These are phyloP conservation scores for Lepidotrigona ventralis DNA, from an alignment of 1,140 invertebrate species.

Conservation along the genomic window DNA sequence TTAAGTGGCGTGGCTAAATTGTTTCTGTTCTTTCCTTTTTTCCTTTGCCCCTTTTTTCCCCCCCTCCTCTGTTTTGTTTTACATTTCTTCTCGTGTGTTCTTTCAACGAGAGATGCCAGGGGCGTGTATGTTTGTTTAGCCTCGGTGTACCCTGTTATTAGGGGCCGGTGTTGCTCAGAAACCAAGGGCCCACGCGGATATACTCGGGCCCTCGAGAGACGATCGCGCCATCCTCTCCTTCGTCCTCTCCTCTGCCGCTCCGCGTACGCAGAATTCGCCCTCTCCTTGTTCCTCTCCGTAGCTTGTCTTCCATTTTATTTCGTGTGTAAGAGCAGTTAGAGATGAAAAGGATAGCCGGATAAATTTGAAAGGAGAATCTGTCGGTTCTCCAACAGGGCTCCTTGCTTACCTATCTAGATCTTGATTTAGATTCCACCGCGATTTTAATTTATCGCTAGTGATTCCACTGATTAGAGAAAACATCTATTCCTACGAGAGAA, in stretches of 20 bases:
- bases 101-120: constrained; percentile 77
- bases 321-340: constrained; percentile 40
- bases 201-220: constrained; percentile 55
- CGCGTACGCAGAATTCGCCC: neutral
- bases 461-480: constrained; percentile 52
- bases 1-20: constrained; percentile 52
- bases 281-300: neutral
- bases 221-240: constrained; percentile 57
- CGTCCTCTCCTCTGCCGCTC: neutral
- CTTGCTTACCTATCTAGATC: constrained; percentile 39
- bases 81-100: constrained; percentile 67
- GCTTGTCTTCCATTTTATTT: constrained; percentile 5
- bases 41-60: constrained; percentile 6
- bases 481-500: constrained; percentile 15
- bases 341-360: constrained; percentile 43
- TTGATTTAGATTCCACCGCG: constrained; percentile 53
- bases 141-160: constrained; percentile 78
- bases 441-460: constrained; percentile 63
- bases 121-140: constrained; percentile 80
- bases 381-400: neutral
- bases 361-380: constrained; percentile 45
- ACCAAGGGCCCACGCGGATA: constrained; percentile 69
- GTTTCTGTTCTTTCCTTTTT: constrained; percentile 11
- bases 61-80: constrained; percentile 31
- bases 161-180: constrained; percentile 67